Percentiles rank a stretch among this genome's conserved stretches.
These are phyloP conservation scores for Cephus pulcher DNA, from an alignment of 2,888 invertebrate genomes.

Conservation along the genomic window DNA sequence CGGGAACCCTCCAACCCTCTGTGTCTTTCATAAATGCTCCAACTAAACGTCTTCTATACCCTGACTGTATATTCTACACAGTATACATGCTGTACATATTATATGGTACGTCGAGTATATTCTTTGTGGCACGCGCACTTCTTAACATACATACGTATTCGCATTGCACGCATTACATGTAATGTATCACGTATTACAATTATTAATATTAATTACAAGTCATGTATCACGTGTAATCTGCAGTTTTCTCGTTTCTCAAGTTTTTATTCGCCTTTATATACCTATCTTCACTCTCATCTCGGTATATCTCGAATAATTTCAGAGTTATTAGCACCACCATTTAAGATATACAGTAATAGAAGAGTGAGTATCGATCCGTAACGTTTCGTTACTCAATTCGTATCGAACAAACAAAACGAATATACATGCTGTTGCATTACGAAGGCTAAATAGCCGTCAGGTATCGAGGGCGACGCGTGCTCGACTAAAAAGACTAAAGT, in stretches of 20 bases:
- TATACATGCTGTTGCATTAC: conserved; percentile 15
- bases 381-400: conserved; percentile 35
- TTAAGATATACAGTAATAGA: neutral
- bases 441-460: neutral
- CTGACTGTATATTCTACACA: neutral
- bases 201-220: too few relatives aligned
- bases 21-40: conserved; percentile 27
- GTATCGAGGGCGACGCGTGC: neutral
- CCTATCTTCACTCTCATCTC: neutral
- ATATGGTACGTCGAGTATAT: neutral
- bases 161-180: neutral
- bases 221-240: neutral
- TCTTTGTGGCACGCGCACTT: neutral
- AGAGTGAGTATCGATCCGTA: conserved; percentile 5
- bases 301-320: neutral
- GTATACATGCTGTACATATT: neutral
- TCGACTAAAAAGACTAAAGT: neutral
- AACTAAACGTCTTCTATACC: conserved; percentile 5
- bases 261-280: neutral
- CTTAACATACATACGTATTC: too few relatives aligned
- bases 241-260: neutral
- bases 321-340: neutral
- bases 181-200: too few relatives aligned
- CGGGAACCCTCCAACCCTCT: conserved; percentile 9
- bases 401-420: conserved; percentile 56